phyloP scores from a whole-genome alignment of 2,797 vertebrate species.

The Neostethus bicornis region DNA sequence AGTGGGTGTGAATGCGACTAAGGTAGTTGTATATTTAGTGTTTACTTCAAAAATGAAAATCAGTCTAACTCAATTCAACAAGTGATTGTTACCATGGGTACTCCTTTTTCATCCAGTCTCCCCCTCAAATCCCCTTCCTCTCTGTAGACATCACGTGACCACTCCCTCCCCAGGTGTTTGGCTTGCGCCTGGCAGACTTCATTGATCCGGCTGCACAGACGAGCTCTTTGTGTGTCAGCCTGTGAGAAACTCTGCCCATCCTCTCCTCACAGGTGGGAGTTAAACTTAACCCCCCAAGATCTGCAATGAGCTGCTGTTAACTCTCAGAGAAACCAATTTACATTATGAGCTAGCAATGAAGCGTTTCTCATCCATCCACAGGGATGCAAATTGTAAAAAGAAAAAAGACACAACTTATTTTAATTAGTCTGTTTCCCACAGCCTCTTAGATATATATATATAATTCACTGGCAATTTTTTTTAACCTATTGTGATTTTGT shows the following conservation, averaged over 20 bases:
- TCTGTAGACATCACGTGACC: conserved; percentile 53
- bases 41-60: conserved; percentile 9
- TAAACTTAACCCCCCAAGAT: conserved; percentile 54
- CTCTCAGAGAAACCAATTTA: conserved; percentile 32
- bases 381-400: conserved; percentile 36
- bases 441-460: conserved; percentile 20
- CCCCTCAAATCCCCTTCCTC: neutral
- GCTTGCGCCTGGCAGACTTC: conserved; percentile 65
- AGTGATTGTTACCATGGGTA: conserved; percentile 55
- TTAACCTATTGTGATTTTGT: neutral
- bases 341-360: conserved; percentile 23
- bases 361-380: conserved; percentile 30
- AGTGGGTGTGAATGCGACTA: conserved; percentile 5
- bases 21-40: conserved; percentile 11
- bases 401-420: conserved; percentile 50
- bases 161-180: conserved; percentile 75
- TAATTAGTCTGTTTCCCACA: conserved; percentile 44
- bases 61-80: conserved; percentile 37
- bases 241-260: conserved; percentile 67
- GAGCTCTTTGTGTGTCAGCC: conserved; percentile 69
- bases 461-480: conserved; percentile 22
- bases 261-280: conserved; percentile 70
- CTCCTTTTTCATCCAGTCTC: neutral
- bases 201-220: conserved; percentile 75
- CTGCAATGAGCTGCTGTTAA: conserved; percentile 21